Evolutionary conservation across 2,797 vertebrate genomes (phyloP), one percentile per base, ranked within the genome.

Genomic region (Thunnus albacares): DNA sequence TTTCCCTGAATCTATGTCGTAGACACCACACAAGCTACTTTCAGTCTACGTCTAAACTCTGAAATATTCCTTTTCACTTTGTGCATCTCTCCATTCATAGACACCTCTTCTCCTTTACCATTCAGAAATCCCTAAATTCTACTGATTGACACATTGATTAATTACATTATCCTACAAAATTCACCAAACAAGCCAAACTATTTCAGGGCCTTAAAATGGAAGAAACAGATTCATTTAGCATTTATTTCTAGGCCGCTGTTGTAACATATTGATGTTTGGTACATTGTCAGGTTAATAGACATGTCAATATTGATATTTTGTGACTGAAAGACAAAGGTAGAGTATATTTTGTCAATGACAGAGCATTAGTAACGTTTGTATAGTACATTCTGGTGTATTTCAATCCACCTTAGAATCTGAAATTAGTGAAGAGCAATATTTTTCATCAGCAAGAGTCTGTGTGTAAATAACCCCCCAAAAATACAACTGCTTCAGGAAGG

Each of bases 371-470:
- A 58, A 81, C 64, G 45, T 81, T 72, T 85, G 84, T 85, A 83
- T 74, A 66, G 63, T 79, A 65, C 28, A 20, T 35, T 77, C 59
- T 68, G 60, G 65, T 68, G 77, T 80, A 24, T 87, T 80, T 84
- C n/a, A 74, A 85, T 62, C 64, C 72, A 72, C 67, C 59, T 26
- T 75, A 71, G 56, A 82, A 45, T 68, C 67, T 73, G 56, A 83
- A 70, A 71, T 83, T 68, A 76, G 70, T 65, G 52, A 84, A 80
- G 58, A 90, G 89, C 86, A 92, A 90, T 91, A 92, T 86, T 83
- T 88, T 90, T 83, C 79, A 77, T 86, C 82, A 84, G 79, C 73
- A 71, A 70, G 61, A 74, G 56, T 83, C 72, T 79, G 75, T 84
- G 77, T 83, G 74, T 82, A 80, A 72, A 82, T 79, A 73, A 30